Conservation (phyloP, 2,888 invertebrate genomes). For the Meta bourneti region DNA sequence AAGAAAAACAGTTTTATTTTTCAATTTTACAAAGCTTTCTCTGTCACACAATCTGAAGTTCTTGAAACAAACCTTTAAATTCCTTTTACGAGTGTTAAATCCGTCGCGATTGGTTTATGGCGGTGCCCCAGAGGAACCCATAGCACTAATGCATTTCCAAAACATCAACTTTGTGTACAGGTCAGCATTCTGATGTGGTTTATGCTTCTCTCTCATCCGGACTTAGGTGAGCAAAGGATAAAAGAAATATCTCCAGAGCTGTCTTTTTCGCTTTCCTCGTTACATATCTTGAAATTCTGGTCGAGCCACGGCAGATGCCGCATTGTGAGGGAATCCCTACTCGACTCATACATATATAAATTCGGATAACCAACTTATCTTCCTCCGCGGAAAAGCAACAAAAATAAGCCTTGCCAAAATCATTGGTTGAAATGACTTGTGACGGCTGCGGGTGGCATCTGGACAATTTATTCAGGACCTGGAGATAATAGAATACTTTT, state of each 20-base stretch:
- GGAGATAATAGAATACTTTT: conserved; percentile 53
- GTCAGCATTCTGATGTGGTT: neutral
- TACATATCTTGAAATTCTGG: conserved; percentile 32
- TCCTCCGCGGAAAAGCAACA: conserved; percentile 24
- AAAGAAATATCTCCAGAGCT: conserved; percentile 16
- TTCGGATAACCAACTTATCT: conserved; percentile 59
- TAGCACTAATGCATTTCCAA: neutral
- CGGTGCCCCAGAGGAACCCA: too few relatives aligned
- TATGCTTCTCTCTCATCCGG: neutral
- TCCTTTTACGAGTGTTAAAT: too few relatives aligned
- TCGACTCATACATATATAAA: conserved; percentile 51
- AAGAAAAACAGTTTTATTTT: too few relatives aligned
- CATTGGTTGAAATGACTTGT: conserved; percentile 58
- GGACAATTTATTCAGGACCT: conserved; percentile 62
- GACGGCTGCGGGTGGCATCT: conserved; percentile 57
- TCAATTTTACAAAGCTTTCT: too few relatives aligned
- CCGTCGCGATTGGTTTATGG: too few relatives aligned
- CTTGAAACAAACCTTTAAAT: too few relatives aligned
- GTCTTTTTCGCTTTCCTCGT: conserved; percentile 6
- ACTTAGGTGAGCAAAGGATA: neutral
- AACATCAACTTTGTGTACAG: neutral
- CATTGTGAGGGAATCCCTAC: conserved; percentile 30
- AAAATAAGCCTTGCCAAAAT: conserved; percentile 43
- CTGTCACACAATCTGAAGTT: too few relatives aligned
- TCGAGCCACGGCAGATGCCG: neutral